Base-by-base conservation (phyloP, 2,797 vertebrate species). In the Urocyon cinereoargenteus region DNA sequence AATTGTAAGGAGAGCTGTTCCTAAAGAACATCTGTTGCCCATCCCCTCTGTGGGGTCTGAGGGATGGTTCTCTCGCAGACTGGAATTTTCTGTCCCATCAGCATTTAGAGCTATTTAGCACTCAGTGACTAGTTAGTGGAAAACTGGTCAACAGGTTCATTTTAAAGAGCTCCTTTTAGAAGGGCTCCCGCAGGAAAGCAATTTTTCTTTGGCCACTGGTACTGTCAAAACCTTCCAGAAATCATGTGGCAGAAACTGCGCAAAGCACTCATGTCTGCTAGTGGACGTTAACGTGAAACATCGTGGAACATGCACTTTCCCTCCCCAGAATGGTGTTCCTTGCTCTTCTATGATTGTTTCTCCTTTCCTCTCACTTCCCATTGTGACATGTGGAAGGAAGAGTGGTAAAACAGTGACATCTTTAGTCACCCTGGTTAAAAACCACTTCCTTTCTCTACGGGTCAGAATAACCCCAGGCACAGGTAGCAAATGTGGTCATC, bases 151-250 rank as follows among this genome's bases (percentile, higher is more conserved):
- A 49, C 1, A 45, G 45, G 49, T 78, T 95, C 81, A 18, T 77
- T 92, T 70, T 95, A 49, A 87, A 92, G 70, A 85, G 31, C 18
- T 90, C 79, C 87, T 94, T 83, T 90, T 28, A 91, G 53, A 83
- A 91, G 18, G n/a, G 18, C 21, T 90, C 16, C 49, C 24, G 5
- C 18, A 82, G 84, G 59, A 95, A 93, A 57, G 81, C 22, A 22
- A 87, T 90, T 96, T 93, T 97, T 94, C 72, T 96, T 73, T 88
- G 87, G 61, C 62, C 28, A 36, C 6, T 0, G 14, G 83, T 62
- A 51, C 61, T 95, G 77, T 95, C 66, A 82, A 94, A 95, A 92
- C 3, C 72, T 94, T 75, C 55, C 86, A 82, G 81, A 88, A 93
- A 79, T 34, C 81, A 4, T 13, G 28, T 51, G 66, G 68, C 61